Percentiles rank a stretch among this genome's conserved stretches.
These are phyloP conservation scores for Hyla sarda DNA, from an alignment of 2,113 vertebrate species.

Conservation along the genomic window DNA sequence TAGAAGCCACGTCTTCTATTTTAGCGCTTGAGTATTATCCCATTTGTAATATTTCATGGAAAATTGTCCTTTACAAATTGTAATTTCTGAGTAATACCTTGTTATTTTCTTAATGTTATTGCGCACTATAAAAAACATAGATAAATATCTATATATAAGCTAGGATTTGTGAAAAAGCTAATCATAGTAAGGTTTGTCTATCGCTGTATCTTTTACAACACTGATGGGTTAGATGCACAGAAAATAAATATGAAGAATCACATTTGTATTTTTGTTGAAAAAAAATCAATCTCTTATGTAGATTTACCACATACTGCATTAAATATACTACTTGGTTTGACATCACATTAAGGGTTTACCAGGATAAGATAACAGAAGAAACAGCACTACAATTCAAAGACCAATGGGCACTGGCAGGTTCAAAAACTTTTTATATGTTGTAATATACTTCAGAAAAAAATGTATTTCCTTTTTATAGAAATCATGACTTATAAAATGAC, in stretches of 20 bases:
- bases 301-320: no score
- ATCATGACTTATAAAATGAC: no score
- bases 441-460: no score
- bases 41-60: conserved; percentile 12
- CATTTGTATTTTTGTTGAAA: no score
- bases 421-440: no score
- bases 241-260: not conserved
- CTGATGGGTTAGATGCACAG: not conserved
- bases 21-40: conserved; percentile 2
- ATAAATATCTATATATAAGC: conserved; percentile 6
- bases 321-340: not conserved
- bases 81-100: not conserved
- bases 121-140: not conserved
- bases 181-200: not conserved
- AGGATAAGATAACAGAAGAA: no score
- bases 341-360: not conserved
- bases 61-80: conserved; percentile 34
- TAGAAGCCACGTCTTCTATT: conserved; percentile 5
- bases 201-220: not conserved
- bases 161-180: not conserved
- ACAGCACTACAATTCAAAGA: no score
- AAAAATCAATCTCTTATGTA: no score
- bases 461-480: no score
- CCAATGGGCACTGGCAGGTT: no score
- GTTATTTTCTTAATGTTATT: conserved; percentile 2